Evolutionary conservation across 2,888 invertebrate species (phyloP).

Genomic region (Drosophila falleni): DNA sequence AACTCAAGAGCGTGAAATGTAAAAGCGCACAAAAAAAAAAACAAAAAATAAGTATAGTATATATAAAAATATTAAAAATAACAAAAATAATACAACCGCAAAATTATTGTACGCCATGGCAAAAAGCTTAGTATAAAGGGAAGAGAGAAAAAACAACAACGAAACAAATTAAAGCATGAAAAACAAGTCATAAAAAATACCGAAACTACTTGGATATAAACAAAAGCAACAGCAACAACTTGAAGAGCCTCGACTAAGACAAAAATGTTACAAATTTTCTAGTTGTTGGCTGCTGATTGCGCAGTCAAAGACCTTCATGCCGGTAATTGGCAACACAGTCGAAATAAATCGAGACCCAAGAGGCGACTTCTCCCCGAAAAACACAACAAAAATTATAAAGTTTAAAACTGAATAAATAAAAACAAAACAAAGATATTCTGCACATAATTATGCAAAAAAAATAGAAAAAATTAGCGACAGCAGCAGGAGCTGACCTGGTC

Average conservation of each 20-base stretch:
- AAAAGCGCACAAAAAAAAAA: slow-evolving; percentile 29
- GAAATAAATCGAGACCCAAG: slow-evolving; percentile 36
- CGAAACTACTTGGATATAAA: slow-evolving; percentile 50
- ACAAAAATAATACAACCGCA: slow-evolving; percentile 27
- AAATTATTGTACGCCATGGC: slow-evolving; percentile 52
- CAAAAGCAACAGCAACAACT: slow-evolving; percentile 34
- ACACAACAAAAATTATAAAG: slow-evolving; percentile 19
- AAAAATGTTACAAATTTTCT: slow-evolving; percentile 81
- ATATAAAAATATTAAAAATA: slow-evolving; percentile 27
- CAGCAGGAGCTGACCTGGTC: slow-evolving; percentile 56
- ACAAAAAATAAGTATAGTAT: slow-evolving; percentile 13
- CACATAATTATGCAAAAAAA: slow-evolving; percentile 72
- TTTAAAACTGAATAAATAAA: slow-evolving; percentile 28
- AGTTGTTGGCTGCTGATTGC: slow-evolving; percentile 61
- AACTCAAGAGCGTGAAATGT: slow-evolving; percentile 78
- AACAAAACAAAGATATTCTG: slow-evolving; percentile 53
- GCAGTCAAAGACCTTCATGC: slow-evolving; percentile 79
- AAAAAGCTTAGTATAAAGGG: slow-evolving; percentile 44
- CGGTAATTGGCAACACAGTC: slow-evolving; percentile 72
- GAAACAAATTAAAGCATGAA: slow-evolving; percentile 77
- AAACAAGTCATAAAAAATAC: slow-evolving; percentile 69
- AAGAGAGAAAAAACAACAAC: slow-evolving; percentile 50
- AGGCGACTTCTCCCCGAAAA: slow-evolving; percentile 41
- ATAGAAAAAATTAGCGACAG: slow-evolving; percentile 28
- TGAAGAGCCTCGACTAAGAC: slow-evolving; percentile 54